Evolutionary conservation across 2,113 vertebrate species (phyloP).

Genomic region (Fregata magnificens): DNA sequence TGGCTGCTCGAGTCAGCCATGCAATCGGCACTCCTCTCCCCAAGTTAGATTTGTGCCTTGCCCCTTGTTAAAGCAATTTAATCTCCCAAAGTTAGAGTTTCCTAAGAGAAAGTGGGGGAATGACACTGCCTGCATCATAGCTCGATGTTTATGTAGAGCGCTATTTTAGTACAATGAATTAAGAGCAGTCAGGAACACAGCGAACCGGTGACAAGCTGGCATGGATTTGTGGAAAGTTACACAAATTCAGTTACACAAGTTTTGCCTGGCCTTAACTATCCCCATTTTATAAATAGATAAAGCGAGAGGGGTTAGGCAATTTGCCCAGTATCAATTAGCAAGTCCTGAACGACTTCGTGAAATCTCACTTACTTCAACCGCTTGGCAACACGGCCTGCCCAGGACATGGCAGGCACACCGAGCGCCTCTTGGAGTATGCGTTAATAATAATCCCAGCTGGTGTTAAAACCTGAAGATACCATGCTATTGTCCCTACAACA

Average conservation of each 20-base stretch:
- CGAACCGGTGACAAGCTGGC: slow-evolving; percentile 54
- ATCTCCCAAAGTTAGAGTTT: neutral
- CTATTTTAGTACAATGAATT: slow-evolving; percentile 55
- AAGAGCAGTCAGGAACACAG: slow-evolving; percentile 61
- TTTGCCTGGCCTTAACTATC: slow-evolving; percentile 49
- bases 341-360: neutral
- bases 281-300: slow-evolving; percentile 63
- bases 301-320: slow-evolving; percentile 7
- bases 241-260: slow-evolving; percentile 67
- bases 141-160: neutral
- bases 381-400: neutral
- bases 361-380: neutral
- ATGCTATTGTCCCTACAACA: neutral
- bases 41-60: neutral
- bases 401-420: accelerated
- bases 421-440: accelerated
- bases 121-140: neutral
- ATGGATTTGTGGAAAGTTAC: slow-evolving; percentile 65
- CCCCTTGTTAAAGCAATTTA: neutral
- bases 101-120: neutral
- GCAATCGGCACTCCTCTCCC: neutral
- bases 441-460: neutral
- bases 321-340: slow-evolving; percentile 59
- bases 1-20: accelerated
- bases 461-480: neutral